Conservation (phyloP, 2,888 invertebrate species). For the Stenotaenia linearis region DNA sequence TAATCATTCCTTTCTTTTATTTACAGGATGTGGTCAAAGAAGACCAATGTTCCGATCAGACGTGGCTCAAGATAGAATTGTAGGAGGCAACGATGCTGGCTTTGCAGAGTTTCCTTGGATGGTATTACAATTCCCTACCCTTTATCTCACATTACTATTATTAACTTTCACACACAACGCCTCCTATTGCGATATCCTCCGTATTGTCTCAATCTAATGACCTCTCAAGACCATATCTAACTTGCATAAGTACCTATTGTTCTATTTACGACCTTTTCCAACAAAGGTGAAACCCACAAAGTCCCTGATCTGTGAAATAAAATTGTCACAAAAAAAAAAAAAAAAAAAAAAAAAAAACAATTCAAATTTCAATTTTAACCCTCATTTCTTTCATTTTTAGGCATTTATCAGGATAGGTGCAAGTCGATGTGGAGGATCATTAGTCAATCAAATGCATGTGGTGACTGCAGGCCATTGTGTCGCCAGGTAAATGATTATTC, state of each 20-base stretch:
- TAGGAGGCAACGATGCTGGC: conserved; percentile 31
- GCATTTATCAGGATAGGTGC: conserved; percentile 88
- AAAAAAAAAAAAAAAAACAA: no score
- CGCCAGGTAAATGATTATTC: conserved; percentile 55
- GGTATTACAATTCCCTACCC: not conserved
- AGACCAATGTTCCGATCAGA: conserved; percentile 30
- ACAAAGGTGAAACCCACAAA: not conserved
- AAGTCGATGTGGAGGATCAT: conserved; percentile 86
- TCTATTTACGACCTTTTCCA: not conserved
- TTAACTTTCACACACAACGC: not conserved
- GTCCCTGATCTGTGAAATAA: not conserved
- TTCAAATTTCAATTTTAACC: not conserved
- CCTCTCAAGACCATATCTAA: not conserved
- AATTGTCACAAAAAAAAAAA: not conserved
- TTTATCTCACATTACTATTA: not conserved
- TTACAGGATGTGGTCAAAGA: conserved; percentile 26
- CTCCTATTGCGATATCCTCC: not conserved
- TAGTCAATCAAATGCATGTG: conserved; percentile 83
- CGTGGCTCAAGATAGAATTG: conserved; percentile 29
- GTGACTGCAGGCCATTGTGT: conserved; percentile 93
- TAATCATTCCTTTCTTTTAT: no score
- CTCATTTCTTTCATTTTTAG: conserved; percentile 44
- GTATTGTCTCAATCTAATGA: not conserved
- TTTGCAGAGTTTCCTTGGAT: conserved; percentile 34
- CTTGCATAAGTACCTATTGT: not conserved